Evolutionary conservation across 2,888 invertebrate species (phyloP).

Genomic region (Cheilosia scutellata): DNA sequence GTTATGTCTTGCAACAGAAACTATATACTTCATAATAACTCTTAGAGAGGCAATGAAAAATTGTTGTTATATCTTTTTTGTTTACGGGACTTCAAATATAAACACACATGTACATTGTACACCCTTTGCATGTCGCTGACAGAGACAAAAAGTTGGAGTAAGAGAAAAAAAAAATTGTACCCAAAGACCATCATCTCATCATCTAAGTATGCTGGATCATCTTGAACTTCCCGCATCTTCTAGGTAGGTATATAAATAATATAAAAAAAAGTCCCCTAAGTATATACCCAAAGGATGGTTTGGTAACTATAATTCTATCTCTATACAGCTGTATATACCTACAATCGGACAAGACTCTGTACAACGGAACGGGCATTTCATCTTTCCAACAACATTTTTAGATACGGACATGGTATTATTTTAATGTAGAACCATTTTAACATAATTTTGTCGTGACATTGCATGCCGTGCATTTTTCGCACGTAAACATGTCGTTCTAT

Average conservation of each 20-base stretch:
- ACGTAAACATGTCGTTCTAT: constrained; percentile 76
- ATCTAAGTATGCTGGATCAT: constrained; percentile 36
- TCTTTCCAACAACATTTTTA: constrained; percentile 70
- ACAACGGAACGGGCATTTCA: constrained; percentile 59
- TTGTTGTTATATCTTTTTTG: not conserved
- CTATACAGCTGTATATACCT: constrained; percentile 32
- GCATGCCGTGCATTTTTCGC: constrained; percentile 80
- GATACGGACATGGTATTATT: constrained; percentile 77
- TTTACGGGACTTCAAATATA: constrained; percentile 5
- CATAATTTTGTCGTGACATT: constrained; percentile 81
- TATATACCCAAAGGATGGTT: constrained; percentile 42
- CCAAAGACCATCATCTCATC: constrained; percentile 52
- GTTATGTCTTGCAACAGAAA: constrained; percentile 31
- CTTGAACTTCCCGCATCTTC: constrained; percentile 47
- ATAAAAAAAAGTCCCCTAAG: constrained; percentile 30
- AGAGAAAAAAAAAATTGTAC: constrained; percentile 8
- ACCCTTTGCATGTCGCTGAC: constrained; percentile 23
- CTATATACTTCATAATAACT: constrained; percentile 51
- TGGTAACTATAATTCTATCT: constrained; percentile 44
- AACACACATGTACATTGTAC: constrained; percentile 30
- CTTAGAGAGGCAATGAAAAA: constrained; percentile 45
- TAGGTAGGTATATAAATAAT: not conserved
- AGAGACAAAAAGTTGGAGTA: not conserved
- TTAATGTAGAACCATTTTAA: constrained; percentile 79
- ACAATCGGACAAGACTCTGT: constrained; percentile 28